Conservation (phyloP, 2,888 invertebrate genomes). For the Heliconius hortense region DNA sequence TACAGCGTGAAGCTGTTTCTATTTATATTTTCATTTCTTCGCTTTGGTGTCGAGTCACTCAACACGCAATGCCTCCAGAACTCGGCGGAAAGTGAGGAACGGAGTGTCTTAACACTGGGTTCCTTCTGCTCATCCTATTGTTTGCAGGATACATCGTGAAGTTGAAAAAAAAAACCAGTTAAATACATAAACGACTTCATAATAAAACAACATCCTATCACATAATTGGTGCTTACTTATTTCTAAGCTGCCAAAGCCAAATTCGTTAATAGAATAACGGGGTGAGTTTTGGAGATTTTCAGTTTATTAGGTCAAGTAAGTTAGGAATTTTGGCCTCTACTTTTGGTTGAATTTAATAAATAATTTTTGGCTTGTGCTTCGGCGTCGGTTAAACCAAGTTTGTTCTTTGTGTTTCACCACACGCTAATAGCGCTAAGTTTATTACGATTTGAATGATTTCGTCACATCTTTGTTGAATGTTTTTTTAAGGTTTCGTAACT, state of each 20-base stretch:
- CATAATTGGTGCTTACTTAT: slow-evolving; percentile 10
- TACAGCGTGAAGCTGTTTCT: too few relatives aligned
- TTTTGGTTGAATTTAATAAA: slow-evolving; percentile 2
- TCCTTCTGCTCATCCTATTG: too few relatives aligned
- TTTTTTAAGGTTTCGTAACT: too few relatives aligned
- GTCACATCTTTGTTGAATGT: too few relatives aligned
- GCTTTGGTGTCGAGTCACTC: too few relatives aligned
- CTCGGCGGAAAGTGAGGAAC: too few relatives aligned
- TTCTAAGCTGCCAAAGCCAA: slow-evolving; percentile 9
- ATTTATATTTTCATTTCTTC: too few relatives aligned
- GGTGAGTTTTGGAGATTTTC: slow-evolving; percentile 9
- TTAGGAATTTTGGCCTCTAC: slow-evolving; percentile 9
- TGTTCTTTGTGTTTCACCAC: not conserved
- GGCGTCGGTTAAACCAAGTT: not conserved
- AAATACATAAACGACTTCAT: not conserved
- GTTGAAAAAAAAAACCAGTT: not conserved
- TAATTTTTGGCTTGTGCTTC: slow-evolving; percentile 2
- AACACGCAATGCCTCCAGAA: too few relatives aligned
- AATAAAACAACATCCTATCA: not conserved
- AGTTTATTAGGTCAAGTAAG: slow-evolving; percentile 20
- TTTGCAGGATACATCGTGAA: too few relatives aligned
- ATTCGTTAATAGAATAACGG: slow-evolving; percentile 13
- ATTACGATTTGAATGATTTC: not conserved
- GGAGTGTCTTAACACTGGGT: not conserved
- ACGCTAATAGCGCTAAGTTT: not conserved